Conservation (phyloP, 1,140 invertebrate species). For the Pseudomyrmex cubaensis region DNA sequence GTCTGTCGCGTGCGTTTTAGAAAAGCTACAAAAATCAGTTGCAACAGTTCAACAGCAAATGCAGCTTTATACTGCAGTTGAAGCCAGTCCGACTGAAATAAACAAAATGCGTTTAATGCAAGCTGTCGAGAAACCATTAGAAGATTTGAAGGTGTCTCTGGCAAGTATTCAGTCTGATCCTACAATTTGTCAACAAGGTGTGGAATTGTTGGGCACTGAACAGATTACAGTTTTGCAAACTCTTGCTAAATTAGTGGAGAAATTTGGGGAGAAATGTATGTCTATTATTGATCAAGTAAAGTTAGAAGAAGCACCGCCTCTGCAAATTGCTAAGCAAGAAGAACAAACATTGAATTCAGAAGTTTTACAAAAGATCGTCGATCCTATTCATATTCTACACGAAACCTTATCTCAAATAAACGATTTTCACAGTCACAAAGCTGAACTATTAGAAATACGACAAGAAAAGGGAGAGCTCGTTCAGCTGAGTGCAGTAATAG, state of each 20-base stretch:
- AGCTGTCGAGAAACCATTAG: constrained; percentile 43
- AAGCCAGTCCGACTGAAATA: neutral
- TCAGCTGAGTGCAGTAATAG: constrained; percentile 42
- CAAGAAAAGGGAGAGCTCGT: neutral
- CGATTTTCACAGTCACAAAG: constrained; percentile 32
- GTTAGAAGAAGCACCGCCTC: neutral
- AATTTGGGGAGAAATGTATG: constrained; percentile 49
- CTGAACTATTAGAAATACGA: constrained; percentile 15
- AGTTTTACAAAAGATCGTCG: constrained; percentile 55
- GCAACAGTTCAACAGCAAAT: constrained; percentile 56
- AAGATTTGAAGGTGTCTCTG: constrained; percentile 54
- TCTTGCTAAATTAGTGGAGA: constrained; percentile 44
- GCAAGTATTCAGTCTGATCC: constrained; percentile 31
- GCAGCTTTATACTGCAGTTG: neutral
- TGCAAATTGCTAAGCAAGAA: constrained; percentile 25
- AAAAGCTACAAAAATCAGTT: constrained; percentile 58
- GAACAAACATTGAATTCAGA: constrained; percentile 14
- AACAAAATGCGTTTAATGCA: neutral
- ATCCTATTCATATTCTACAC: constrained; percentile 47
- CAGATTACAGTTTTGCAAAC: constrained; percentile 19
- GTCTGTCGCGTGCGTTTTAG: constrained; percentile 1
- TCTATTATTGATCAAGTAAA: constrained; percentile 14
- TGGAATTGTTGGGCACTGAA: neutral
- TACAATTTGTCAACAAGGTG: neutral
- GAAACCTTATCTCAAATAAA: constrained; percentile 49